Conservation (phyloP, 2,888 invertebrate species). For the Mesochorus sp. region DNA sequence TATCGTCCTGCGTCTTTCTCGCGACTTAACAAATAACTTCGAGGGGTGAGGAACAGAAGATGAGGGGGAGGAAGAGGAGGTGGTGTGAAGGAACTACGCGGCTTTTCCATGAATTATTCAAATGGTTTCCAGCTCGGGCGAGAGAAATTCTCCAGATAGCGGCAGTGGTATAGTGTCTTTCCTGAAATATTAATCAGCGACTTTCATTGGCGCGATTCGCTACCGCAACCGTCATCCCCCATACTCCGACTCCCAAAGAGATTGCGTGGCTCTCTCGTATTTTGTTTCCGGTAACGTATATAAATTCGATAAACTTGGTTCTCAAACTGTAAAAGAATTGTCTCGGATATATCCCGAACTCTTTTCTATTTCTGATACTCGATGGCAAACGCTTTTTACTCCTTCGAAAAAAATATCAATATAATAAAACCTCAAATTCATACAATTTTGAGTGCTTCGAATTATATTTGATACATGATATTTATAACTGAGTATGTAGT, state of each 20-base stretch:
- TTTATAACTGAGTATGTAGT: too few species aligned
- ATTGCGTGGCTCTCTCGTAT: not conserved
- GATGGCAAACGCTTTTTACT: too few species aligned
- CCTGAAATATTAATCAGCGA: slow-evolving; percentile 61
- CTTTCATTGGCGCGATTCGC: slow-evolving; percentile 60
- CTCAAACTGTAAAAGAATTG: slow-evolving; percentile 21
- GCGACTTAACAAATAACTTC: slow-evolving; percentile 53
- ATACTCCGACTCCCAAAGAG: not conserved
- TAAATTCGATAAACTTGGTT: slow-evolving; percentile 52
- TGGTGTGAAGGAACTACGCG: slow-evolving; percentile 23
- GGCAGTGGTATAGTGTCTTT: slow-evolving; percentile 28
- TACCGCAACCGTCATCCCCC: slow-evolving; percentile 23
- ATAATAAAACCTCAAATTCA: too few species aligned
- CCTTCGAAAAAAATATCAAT: too few species aligned
- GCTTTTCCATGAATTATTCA: slow-evolving; percentile 58
- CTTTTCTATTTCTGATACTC: slow-evolving; percentile 27
- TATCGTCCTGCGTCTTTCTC: slow-evolving; percentile 49
- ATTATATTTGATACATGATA: too few species aligned
- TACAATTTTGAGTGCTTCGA: too few species aligned
- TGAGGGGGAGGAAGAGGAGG: not conserved
- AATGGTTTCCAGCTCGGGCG: slow-evolving; percentile 17
- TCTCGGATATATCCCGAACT: slow-evolving; percentile 17
- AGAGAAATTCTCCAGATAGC: slow-evolving; percentile 54
- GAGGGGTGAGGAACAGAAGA: not conserved
- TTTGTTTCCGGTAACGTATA: slow-evolving; percentile 24